Evolutionary conservation across 92 coral and sea anemone genomes (phyloP).

Genomic region (Zoanthus sansibaricus): DNA sequence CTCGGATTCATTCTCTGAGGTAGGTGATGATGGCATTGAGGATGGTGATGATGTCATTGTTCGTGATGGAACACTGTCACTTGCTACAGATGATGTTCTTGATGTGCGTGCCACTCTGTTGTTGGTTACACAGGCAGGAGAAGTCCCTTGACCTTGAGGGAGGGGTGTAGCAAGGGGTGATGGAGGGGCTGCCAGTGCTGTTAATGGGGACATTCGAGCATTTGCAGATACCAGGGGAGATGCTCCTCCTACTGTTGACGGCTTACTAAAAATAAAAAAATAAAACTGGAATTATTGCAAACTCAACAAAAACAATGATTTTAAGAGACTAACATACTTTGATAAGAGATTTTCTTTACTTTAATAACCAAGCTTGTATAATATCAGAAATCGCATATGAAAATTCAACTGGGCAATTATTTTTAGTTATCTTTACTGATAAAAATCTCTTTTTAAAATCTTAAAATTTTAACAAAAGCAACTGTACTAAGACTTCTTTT

Average conservation of each 20-base stretch:
- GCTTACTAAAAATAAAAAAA: slow-evolving; percentile 6
- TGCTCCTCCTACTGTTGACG: slow-evolving; percentile 37
- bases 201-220: slow-evolving; percentile 85
- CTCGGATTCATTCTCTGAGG: slow-evolving; percentile 87
- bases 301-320: no score
- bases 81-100: slow-evolving; percentile 91
- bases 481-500: no score
- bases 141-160: slow-evolving; percentile 70
- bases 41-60: slow-evolving; percentile 85
- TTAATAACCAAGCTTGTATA: no score
- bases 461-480: no score
- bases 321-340: no score
- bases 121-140: slow-evolving; percentile 60
- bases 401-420: no score
- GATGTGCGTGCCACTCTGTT: slow-evolving; percentile 79
- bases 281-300: no score
- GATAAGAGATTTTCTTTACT: no score
- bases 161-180: slow-evolving; percentile 92
- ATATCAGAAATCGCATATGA: no score
- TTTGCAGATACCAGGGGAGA: slow-evolving; percentile 84
- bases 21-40: slow-evolving; percentile 97
- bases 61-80: slow-evolving; percentile 91
- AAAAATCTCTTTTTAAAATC: no score
- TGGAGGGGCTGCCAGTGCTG: slow-evolving; percentile 76
- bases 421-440: no score